Conservation (phyloP, 2,113 vertebrate species). For the Paramisgurnus dabryanus region DNA sequence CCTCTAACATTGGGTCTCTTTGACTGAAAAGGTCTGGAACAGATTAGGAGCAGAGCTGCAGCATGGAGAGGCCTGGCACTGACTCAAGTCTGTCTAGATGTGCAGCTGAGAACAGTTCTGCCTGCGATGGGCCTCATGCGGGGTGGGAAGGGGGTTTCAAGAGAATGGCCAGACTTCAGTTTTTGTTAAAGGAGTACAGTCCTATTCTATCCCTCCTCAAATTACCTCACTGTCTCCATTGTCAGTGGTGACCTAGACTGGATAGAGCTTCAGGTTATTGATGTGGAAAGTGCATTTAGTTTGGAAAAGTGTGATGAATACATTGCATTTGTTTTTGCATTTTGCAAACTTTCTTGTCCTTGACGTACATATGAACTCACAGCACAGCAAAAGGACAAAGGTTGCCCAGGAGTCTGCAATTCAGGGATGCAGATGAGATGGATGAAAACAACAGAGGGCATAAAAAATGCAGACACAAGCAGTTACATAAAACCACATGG, state of each 20-base stretch:
- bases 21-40: slow-evolving; percentile 96
- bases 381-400: neutral
- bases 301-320: neutral
- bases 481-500: slow-evolving; percentile 9
- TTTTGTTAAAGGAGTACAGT: slow-evolving; percentile 72
- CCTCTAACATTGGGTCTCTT: slow-evolving; percentile 84
- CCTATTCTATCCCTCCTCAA: slow-evolving; percentile 70
- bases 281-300: neutral
- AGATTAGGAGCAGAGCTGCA: slow-evolving; percentile 92
- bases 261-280: slow-evolving; percentile 8
- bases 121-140: slow-evolving; percentile 83
- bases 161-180: slow-evolving; percentile 26
- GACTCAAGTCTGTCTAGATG: slow-evolving; percentile 91
- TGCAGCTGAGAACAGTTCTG: slow-evolving; percentile 64
- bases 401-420: neutral
- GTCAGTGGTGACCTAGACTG: slow-evolving; percentile 59
- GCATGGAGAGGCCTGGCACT: slow-evolving; percentile 89
- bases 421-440: neutral
- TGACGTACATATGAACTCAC: neutral
- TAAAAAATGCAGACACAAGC: slow-evolving; percentile 18
- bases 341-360: neutral
- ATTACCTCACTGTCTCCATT: slow-evolving; percentile 68
- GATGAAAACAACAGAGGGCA: slow-evolving; percentile 12
- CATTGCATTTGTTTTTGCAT: neutral
- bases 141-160: slow-evolving; percentile 64